Conservation (phyloP, 2,888 invertebrate species). For the Ecliptopera silaceata region DNA sequence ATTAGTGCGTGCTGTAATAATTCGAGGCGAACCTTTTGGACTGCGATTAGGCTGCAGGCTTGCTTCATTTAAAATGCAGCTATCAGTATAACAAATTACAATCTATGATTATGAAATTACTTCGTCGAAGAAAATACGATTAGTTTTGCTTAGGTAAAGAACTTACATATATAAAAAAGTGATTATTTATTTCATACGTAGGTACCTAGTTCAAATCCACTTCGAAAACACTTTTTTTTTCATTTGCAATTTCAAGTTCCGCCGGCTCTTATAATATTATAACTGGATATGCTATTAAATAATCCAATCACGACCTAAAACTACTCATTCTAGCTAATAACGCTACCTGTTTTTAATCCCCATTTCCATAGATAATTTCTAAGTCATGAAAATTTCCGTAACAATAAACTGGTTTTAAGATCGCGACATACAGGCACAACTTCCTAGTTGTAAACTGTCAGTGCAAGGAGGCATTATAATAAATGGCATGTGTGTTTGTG, state of each 20-base stretch:
- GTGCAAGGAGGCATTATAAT: slow-evolving; percentile 66
- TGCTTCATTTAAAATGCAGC: slow-evolving; percentile 22
- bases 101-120: slow-evolving; percentile 22
- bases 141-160: neutral
- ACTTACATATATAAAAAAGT: too few species aligned
- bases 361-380: slow-evolving; percentile 19
- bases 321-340: slow-evolving; percentile 8
- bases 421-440: slow-evolving; percentile 56
- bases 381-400: slow-evolving; percentile 32
- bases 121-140: neutral
- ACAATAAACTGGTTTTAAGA: slow-evolving; percentile 43
- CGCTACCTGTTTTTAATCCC: neutral
- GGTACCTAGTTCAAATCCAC: too few species aligned
- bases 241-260: too few species aligned
- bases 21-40: slow-evolving; percentile 59
- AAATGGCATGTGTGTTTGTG: slow-evolving; percentile 67
- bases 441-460: slow-evolving; percentile 62
- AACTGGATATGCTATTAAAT: neutral
- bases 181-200: too few species aligned
- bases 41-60: slow-evolving; percentile 50
- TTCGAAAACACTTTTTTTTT: too few species aligned
- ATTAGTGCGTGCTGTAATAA: slow-evolving; percentile 77
- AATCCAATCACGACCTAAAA: neutral
- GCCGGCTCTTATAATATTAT: too few species aligned
- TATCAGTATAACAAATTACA: slow-evolving; percentile 19